A percentile compares a stretch with the other conserved stretches of the same genome.
Evolutionary conservation across 2,888 invertebrate genomes (phyloP).

Genomic region (Agrochola circellaris): DNA sequence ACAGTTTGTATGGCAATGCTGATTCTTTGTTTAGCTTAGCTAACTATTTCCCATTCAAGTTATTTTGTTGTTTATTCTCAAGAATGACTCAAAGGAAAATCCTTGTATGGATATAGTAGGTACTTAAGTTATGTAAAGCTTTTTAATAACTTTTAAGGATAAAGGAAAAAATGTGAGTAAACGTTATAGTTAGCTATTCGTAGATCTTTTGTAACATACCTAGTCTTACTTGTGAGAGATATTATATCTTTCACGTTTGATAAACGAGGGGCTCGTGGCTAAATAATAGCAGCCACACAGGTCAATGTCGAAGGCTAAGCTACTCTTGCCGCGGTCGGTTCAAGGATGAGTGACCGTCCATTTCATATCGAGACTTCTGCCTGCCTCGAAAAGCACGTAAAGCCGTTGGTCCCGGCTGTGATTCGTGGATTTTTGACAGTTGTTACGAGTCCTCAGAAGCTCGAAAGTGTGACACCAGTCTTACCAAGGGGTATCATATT

Average conservation of each 20-base stretch:
- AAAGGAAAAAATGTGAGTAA: constrained; percentile 10
- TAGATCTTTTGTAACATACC: not conserved
- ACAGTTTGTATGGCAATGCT: not conserved
- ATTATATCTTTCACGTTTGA: not conserved
- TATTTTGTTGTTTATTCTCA: not conserved
- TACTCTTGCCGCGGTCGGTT: too few relatives aligned
- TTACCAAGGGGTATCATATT: too few relatives aligned
- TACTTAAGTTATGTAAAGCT: not conserved
- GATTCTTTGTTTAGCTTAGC: not conserved
- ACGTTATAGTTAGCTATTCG: not conserved
- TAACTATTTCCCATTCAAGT: not conserved
- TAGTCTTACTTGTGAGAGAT: not conserved
- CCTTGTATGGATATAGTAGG: not conserved
- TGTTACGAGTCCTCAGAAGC: too few relatives aligned
- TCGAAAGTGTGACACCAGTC: too few relatives aligned
- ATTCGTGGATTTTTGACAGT: too few relatives aligned
- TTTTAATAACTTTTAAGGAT: not conserved
- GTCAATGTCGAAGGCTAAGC: too few relatives aligned
- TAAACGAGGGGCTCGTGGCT: too few relatives aligned
- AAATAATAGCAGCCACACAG: too few relatives aligned
- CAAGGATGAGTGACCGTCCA: too few relatives aligned
- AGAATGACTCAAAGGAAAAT: constrained; percentile 4
- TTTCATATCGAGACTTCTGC: too few relatives aligned
- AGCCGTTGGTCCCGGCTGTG: too few relatives aligned
- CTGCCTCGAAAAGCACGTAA: too few relatives aligned